These are phyloP conservation scores for Dicrurus megarhynchus DNA, from an alignment of 2,113 vertebrate species.

Conservation along the genomic window DNA sequence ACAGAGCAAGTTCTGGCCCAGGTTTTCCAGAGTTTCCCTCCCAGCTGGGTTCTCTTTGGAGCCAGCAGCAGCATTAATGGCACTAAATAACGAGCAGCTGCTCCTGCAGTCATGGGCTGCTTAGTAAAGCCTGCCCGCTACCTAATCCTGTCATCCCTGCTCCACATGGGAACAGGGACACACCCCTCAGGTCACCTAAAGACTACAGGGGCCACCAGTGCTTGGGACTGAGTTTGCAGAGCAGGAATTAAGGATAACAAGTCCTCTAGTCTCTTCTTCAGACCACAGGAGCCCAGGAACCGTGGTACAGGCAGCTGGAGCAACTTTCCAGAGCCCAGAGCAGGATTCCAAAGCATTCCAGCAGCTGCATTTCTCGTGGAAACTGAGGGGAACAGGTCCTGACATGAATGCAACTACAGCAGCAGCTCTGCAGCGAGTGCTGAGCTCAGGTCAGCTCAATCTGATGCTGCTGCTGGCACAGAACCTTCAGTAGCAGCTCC, in stretches of 20 bases:
- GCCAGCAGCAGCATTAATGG: neutral
- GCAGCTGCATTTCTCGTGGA: neutral
- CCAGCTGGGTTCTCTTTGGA: neutral
- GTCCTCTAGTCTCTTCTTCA: neutral
- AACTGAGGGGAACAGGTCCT: neutral
- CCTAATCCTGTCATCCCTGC: neutral
- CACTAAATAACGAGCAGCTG: neutral
- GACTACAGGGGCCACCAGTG: neutral
- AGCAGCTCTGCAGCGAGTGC: neutral
- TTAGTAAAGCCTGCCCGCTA: neutral
- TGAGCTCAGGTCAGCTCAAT: neutral
- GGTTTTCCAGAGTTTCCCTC: neutral
- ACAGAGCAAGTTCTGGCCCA: neutral
- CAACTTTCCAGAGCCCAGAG: neutral
- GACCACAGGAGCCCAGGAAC: neutral
- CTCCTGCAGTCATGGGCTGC: neutral
- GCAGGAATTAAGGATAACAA: neutral
- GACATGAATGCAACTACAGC: neutral
- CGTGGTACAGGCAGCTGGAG: neutral
- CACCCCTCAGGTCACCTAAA: neutral
- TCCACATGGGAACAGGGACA: neutral
- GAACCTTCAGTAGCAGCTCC: neutral
- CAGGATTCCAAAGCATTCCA: neutral
- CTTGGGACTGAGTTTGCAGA: neutral
- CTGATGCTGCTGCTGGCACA: rapidly evolving